Base-by-base conservation (phyloP, 2,888 invertebrate genomes). In the Ligdia adustata region DNA sequence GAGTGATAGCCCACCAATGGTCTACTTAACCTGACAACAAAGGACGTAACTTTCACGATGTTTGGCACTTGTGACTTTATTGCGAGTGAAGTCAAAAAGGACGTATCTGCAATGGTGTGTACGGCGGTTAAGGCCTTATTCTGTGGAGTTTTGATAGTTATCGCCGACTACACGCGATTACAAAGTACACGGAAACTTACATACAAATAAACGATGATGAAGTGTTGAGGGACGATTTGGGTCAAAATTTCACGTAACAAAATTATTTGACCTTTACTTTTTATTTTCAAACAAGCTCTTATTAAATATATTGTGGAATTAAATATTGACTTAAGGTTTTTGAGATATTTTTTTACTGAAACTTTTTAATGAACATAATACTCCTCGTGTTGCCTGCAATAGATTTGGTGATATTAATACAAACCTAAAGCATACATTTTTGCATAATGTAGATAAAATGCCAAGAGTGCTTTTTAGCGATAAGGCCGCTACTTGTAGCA, bases 1-100 rank as follows among this genome's bases (percentile, higher is more conserved):
- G 82, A 82, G 75, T 79, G 84, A 82, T 80, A 72, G 77, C 71
- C 75, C 62, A 57, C 57, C 63, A 44, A 72, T 76, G 79, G 74
- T 75, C 76, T 57, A 77, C 69, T 66, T 74, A 28, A 16, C 31
- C 9, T 18, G n/a, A 9, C 22, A 9, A 22, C 5, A 35, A 32
- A 32, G 12, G 37, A 26, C 44, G 29, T 31, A 44, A 44, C 31
- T 20, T 16, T 32, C 9, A 12, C 12, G 18, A 18, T 4, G 7
- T 24, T 16, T 31, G 26, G 24, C 24, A 18, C 13, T 29, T 44
- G 24, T 15, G 43, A 4, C 26, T 16, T 31, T 42, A 22, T 26
- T 3, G 9, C 7, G 16, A 16, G 5, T 16, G 3, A 16, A 16
- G 16, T 2, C 11, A 13, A 42, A 34, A 27, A n/a, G 6, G 34